phyloP scores from a whole-genome alignment of 2,113 vertebrate species.

The Hemiscyllium ocellatum region DNA sequence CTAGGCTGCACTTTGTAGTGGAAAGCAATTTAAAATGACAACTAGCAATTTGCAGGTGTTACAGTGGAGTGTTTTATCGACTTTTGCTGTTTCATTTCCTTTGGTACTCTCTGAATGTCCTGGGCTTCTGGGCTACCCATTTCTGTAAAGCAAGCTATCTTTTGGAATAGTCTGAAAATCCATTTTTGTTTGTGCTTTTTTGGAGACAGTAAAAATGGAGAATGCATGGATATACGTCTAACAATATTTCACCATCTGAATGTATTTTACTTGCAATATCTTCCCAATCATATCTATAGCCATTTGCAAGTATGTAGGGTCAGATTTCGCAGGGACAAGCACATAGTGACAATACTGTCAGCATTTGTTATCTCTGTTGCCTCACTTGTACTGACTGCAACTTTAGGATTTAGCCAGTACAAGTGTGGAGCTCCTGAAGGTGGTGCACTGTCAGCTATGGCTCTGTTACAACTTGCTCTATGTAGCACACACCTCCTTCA shows the following conservation, averaged over 20 bases:
- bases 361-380: background rate
- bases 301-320: background rate
- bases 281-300: background rate
- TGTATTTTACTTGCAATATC: background rate
- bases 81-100: background rate
- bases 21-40: conserved; percentile 25
- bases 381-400: background rate
- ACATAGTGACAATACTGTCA: background rate
- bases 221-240: background rate
- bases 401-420: background rate
- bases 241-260: background rate
- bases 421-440: background rate
- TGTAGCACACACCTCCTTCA: too few species aligned
- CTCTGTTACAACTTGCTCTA: background rate
- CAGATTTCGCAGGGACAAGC: background rate
- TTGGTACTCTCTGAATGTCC: background rate
- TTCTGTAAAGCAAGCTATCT: background rate
- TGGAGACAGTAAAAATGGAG: background rate
- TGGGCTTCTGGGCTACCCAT: background rate
- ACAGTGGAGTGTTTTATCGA: background rate
- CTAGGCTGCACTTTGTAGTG: background rate
- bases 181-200: background rate
- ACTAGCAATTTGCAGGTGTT: background rate
- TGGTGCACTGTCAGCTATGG: background rate
- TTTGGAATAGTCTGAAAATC: background rate